Evolutionary conservation across 2,888 invertebrate species (phyloP), one percentile per base, ranked within the genome.

Genomic region (Endomychus coccineus): DNA sequence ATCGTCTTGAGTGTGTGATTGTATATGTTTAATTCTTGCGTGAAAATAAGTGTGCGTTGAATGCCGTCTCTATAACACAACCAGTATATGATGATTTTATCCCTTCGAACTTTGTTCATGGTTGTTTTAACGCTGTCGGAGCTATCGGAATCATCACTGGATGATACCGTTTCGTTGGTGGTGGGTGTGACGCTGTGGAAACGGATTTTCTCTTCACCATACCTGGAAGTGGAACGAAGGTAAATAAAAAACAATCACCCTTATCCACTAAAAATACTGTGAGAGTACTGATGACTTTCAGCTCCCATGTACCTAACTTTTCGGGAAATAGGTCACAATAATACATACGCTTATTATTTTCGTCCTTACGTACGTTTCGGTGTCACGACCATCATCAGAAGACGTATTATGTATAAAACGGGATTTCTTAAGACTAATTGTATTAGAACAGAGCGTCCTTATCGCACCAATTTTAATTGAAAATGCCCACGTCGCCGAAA

Each of bases 41-140:
- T 82, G 51, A 88, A 74, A 10, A 83, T 70, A 36, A 86, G 69
- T 0, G 82, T 80, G 50, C 84, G 68, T 61, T 88, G 87, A 27
- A 76, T 73, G 0, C 78, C 79, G 43, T 85, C 83, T 62, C 82
- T 72, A 56, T 79, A 86, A 3, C 84, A 84, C 21, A 84, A 74
- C 86, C 87, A 88, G 62, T 83, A 84, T 6, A 88, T 81, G 1
- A 77, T 68, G 3, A 84, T 78, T 59, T 84, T 83, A 56, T 84
- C 83, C 56, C 77, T 80, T 35, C 81, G 72, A 40, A 79, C 77
- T 60, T 80, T 78, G 24, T 67, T 66, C 44, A 71, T 67, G 1
- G 62, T 58, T 5, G 57, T 58, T 37, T 55, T 55, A 3, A 56
- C 52, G 30, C 57, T 58, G 27, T 56, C 59, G 10, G 69, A 67